These are phyloP conservation scores for Busseola fusca DNA, from an alignment of 2,888 invertebrate species.

Conservation along the genomic window DNA sequence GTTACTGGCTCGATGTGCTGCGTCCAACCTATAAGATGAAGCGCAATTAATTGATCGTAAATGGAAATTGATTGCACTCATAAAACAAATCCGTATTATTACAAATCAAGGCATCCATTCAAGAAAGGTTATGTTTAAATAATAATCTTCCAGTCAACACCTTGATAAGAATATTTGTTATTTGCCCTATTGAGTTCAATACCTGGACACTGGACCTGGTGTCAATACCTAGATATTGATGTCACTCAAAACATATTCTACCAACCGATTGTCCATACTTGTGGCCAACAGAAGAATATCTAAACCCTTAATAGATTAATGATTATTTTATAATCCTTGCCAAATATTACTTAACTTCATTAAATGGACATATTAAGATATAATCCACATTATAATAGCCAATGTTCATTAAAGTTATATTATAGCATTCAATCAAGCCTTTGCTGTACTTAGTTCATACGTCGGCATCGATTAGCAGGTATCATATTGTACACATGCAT, in stretches of 20 bases:
- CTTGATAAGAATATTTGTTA: neutral
- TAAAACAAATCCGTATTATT: conserved; percentile 42
- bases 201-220: no score
- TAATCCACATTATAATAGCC: conserved; percentile 13
- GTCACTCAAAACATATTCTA: neutral
- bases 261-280: neutral
- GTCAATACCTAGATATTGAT: neutral
- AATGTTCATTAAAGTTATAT: conserved; percentile 33
- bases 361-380: conserved; percentile 13
- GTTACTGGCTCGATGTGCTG: conserved; percentile 40
- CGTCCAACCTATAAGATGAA: conserved; percentile 36
- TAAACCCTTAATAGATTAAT: neutral
- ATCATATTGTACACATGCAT: conserved; percentile 44
- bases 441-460: conserved; percentile 19
- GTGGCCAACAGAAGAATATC: neutral
- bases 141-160: neutral
- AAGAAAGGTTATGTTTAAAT: conserved; percentile 6
- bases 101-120: conserved; percentile 19
- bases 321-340: neutral
- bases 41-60: conserved; percentile 50
- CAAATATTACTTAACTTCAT: conserved; percentile 3
- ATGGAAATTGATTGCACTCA: conserved; percentile 51
- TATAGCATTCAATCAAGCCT: conserved; percentile 48
- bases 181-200: neutral
- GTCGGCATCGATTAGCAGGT: conserved; percentile 35